These are phyloP conservation scores for Gulo gulo DNA, from an alignment of 2,113 vertebrate genomes.

Conservation along the genomic window DNA sequence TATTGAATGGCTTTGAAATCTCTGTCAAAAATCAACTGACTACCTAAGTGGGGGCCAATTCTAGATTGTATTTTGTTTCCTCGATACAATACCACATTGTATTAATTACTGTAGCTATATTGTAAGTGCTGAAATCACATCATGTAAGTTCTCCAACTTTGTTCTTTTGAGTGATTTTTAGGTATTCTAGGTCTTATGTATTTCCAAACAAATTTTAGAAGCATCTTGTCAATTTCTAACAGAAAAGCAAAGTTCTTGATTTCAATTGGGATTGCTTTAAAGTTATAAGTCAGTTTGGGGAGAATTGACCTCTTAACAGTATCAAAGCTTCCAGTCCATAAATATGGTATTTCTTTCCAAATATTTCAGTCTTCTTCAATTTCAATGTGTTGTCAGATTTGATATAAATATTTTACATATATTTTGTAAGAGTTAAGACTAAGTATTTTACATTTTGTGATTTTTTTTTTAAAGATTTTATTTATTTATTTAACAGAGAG, in stretches of 20 bases:
- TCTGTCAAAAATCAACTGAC: background rate
- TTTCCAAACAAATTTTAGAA: constrained; percentile 41
- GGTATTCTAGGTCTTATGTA: background rate
- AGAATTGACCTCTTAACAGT: background rate
- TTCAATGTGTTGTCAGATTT: background rate
- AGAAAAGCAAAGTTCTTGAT: background rate
- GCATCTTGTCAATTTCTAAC: background rate
- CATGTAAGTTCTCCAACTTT: background rate
- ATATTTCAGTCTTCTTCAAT: constrained; percentile 8
- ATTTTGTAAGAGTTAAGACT: background rate
- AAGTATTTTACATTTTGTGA: background rate
- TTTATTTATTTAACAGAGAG: no score
- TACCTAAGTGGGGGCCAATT: background rate
- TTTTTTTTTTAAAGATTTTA: background rate
- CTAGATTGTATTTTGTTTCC: background rate
- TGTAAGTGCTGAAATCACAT: background rate
- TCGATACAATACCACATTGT: background rate
- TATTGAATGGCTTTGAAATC: background rate
- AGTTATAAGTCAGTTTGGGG: background rate
- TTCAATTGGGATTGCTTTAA: background rate
- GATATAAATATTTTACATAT: background rate
- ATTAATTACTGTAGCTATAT: background rate
- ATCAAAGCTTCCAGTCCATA: background rate
- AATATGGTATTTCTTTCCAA: background rate
- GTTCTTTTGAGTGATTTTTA: background rate